Percentiles rank a stretch among this genome's conserved stretches.
phyloP scores from a whole-genome alignment of 1,140 invertebrate genomes.

The Lordiphosa mommai region DNA sequence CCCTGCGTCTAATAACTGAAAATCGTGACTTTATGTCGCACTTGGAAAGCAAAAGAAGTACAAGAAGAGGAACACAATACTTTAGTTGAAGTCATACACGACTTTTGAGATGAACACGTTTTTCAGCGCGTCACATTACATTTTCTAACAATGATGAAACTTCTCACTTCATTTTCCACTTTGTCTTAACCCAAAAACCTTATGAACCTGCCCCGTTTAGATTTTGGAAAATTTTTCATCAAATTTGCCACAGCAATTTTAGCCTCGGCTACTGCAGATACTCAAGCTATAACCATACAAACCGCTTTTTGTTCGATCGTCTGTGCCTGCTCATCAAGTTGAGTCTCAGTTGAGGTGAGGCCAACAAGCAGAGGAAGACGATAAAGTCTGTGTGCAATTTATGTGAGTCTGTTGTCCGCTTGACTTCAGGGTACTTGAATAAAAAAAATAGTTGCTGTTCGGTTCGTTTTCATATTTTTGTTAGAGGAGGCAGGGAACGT shows the following conservation, averaged over 20 bases:
- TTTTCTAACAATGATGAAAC: slow-evolving; percentile 32
- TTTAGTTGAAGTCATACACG: slow-evolving; percentile 35
- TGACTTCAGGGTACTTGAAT: slow-evolving; percentile 16
- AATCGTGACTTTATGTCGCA: slow-evolving; percentile 75
- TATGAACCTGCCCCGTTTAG: slow-evolving; percentile 22
- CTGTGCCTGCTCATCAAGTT: slow-evolving; percentile 20
- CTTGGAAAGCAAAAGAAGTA: slow-evolving; percentile 47
- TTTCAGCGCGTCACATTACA: slow-evolving; percentile 59
- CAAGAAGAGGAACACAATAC: slow-evolving; percentile 45
- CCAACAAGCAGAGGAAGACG: slow-evolving; percentile 9
- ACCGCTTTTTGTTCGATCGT: slow-evolving; percentile 6
- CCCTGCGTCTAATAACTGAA: slow-evolving; percentile 68
- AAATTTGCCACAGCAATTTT: slow-evolving; percentile 51
- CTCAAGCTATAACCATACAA: slow-evolving; percentile 4
- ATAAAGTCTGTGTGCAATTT: slow-evolving; percentile 36
- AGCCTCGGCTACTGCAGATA: slow-evolving; percentile 34
- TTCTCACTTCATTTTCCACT: slow-evolving; percentile 28
- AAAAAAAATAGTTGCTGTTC: slow-evolving; percentile 1
- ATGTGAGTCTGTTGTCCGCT: slow-evolving; percentile 25
- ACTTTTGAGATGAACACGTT: slow-evolving; percentile 70
- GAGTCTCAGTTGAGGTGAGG: slow-evolving; percentile 12
- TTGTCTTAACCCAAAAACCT: slow-evolving; percentile 56
- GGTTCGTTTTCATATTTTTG: slow-evolving; percentile 11
- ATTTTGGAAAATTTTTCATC: slow-evolving; percentile 39
- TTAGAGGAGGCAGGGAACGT: background rate